Evolutionary conservation across 2,888 invertebrate genomes (phyloP).

Genomic region (Catonia carolina): DNA sequence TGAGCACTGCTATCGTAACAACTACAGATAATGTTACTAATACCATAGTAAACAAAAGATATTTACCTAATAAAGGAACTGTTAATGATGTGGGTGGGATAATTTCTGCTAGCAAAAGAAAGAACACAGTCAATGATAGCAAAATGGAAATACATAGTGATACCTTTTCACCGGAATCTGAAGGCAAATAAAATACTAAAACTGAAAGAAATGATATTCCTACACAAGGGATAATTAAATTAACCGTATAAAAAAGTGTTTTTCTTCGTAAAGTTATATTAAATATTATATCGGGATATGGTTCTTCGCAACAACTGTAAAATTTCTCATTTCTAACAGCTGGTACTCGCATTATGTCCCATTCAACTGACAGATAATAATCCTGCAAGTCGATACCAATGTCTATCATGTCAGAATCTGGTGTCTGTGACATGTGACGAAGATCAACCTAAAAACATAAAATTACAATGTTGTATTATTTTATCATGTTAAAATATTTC

Average conservation of each 20-base stretch:
- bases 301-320: conserved; percentile 95
- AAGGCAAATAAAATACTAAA: conserved; percentile 94
- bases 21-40: conserved; percentile 88
- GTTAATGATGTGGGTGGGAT: conserved; percentile 91
- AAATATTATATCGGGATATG: conserved; percentile 96
- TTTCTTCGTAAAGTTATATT: conserved; percentile 90
- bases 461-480: background rate
- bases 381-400: conserved; percentile 89
- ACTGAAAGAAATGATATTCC: conserved; percentile 95
- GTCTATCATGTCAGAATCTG: conserved; percentile 80
- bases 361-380: conserved; percentile 95
- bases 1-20: conserved; percentile 87
- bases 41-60: conserved; percentile 90
- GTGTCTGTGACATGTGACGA: conserved; percentile 77
- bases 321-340: conserved; percentile 85
- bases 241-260: conserved; percentile 96
- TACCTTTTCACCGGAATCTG: conserved; percentile 95
- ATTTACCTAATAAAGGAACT: conserved; percentile 85
- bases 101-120: conserved; percentile 86
- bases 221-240: conserved; percentile 94
- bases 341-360: conserved; percentile 94
- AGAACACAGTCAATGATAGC: conserved; percentile 89
- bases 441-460: conserved; percentile 69
- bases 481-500: too few relatives aligned
- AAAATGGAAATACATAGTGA: conserved; percentile 92